Conservation (phyloP, 2,888 invertebrate genomes). For the Meliscaeva auricollis region DNA sequence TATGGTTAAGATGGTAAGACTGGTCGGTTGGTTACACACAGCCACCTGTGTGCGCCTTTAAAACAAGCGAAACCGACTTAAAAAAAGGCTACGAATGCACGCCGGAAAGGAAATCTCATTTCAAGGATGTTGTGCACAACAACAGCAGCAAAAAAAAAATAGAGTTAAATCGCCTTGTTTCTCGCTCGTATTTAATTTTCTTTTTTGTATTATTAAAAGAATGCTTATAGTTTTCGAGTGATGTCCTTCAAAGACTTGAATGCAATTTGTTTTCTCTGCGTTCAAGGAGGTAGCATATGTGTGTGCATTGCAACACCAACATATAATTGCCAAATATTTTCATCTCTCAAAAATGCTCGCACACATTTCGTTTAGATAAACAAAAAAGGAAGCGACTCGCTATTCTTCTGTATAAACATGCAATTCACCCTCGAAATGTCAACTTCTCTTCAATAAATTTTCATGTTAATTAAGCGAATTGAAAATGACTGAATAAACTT, state of each 20-base stretch:
- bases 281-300: conserved; percentile 38
- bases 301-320: conserved; percentile 1
- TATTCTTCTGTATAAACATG: neutral
- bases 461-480: conserved; percentile 73
- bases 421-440: conserved; percentile 54
- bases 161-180: neutral
- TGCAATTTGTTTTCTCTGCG: neutral
- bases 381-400: neutral
- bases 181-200: neutral
- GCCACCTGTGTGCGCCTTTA: conserved; percentile 67
- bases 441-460: conserved; percentile 51
- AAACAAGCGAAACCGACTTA: conserved; percentile 24
- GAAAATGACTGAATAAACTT: conserved; percentile 57
- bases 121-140: conserved; percentile 44
- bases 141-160: conserved; percentile 1
- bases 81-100: conserved; percentile 26
- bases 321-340: conserved; percentile 47
- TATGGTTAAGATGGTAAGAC: conserved; percentile 42
- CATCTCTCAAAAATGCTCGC: neutral
- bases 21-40: conserved; percentile 53
- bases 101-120: conserved; percentile 58
- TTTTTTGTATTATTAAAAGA: conserved; percentile 3
- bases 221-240: conserved; percentile 38
- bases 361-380: conserved; percentile 4
- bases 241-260: conserved; percentile 23